Base-by-base conservation (phyloP, 1,140 invertebrate species). In the Penaeus vannamei region DNA sequence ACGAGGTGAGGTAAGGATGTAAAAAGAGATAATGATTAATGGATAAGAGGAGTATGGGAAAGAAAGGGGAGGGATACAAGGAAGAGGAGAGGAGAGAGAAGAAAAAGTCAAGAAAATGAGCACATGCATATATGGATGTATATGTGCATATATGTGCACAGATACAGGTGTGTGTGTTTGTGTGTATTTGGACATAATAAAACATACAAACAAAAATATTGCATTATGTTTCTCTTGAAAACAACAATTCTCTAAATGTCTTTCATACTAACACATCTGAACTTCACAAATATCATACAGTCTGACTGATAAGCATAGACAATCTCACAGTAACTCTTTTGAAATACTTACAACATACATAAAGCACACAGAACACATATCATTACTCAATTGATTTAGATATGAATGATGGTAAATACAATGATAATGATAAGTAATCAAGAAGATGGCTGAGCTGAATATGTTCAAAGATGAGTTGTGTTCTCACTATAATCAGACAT, bases 401-500 rank as follows among this genome's bases (percentile, higher is more conserved):
- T 81, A 59, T 81, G 79, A 81, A n/a, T 81, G 79, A 81, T 81
- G 79, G 79, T 81, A 81, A 59, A 81, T 81, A 81, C 79, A 81
- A 81, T 81, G 79, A 81, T 29, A 53, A 53, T 60, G 79, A 42
- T 20, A 10, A 46, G 60, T 36, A 81, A 59, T 81, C 60, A n/a
- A 60, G 79, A 81, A 81, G 46, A 81, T 81, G 79, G 53, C 79
- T 81, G 29, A 20, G 36, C 77, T 59, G 79, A 81, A 36, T 59
- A 59, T 60, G 46, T 81, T 29, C 12, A 26, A 81, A 26, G 60
- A 59, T 46, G 79, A 20, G 60, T 59, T 81, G n/a, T 26, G 20
- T 81, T 59, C 60, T 46, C 29, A 81, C 60, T n/a, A 60, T n/a
- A 22, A 81, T 46, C 53, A 20, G 22, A 81, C 29, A 81, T 26